Conservation (phyloP, 2,888 invertebrate genomes). For the Xanthorhoe spadicearia region DNA sequence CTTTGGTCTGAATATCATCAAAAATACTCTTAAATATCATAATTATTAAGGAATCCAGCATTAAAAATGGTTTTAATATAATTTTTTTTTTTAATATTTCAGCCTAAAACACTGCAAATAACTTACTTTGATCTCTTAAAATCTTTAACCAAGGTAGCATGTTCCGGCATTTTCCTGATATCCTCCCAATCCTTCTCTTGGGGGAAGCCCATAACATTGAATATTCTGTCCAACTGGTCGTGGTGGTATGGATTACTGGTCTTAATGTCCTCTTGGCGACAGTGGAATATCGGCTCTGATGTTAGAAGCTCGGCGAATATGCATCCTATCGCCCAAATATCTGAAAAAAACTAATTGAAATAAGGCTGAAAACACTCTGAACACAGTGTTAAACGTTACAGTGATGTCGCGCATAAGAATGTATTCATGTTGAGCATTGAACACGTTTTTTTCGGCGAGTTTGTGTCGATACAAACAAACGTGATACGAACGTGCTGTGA, state of each 20-base stretch:
- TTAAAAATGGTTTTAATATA: too few relatives aligned
- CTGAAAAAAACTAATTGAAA: constrained; percentile 74
- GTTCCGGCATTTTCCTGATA: constrained; percentile 99
- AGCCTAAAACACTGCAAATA: neutral
- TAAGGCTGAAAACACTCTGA: too few relatives aligned
- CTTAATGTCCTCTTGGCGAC: constrained; percentile 99
- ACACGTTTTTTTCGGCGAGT: too few relatives aligned
- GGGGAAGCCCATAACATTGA: constrained; percentile 99
- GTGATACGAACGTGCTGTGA: too few relatives aligned
- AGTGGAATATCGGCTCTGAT: constrained; percentile 99
- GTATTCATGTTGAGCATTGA: too few relatives aligned
- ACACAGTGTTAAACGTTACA: too few relatives aligned
- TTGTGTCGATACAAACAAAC: too few relatives aligned
- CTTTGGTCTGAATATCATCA: too few relatives aligned
- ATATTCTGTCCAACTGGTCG: constrained; percentile 98
- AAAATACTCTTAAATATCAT: too few relatives aligned
- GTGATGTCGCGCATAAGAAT: too few relatives aligned
- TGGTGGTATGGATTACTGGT: constrained; percentile 99
- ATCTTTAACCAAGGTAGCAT: constrained; percentile 96
- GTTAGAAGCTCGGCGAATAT: constrained; percentile 99
- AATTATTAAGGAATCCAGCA: too few relatives aligned
- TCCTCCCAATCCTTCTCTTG: constrained; percentile 99
- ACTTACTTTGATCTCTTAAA: constrained; percentile 96
- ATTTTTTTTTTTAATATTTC: too few relatives aligned
- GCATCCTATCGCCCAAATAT: constrained; percentile 99